Percentiles rank a stretch among this genome's conserved stretches.
Evolutionary conservation across 2,113 vertebrate genomes (phyloP).

Genomic region (Melanocharis versteri): DNA sequence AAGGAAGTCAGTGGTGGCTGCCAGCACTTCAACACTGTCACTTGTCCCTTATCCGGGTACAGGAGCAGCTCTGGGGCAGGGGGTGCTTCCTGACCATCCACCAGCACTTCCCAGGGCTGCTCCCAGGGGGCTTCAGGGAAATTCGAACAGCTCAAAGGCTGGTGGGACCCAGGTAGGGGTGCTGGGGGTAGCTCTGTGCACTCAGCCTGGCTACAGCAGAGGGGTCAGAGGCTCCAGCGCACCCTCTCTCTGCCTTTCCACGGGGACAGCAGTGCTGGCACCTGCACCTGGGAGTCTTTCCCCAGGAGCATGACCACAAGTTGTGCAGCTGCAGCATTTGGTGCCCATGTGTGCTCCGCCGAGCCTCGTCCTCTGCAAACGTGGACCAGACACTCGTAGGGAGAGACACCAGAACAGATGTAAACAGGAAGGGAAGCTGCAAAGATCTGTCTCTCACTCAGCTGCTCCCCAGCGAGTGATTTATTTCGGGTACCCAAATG

Average conservation of each 20-base stretch:
- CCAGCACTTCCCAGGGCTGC: not conserved
- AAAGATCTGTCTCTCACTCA: not conserved
- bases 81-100: not conserved
- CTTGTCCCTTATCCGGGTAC: rapidly evolving
- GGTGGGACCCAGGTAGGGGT: not conserved
- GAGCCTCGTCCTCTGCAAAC: not conserved
- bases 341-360: not conserved
- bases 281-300: not conserved
- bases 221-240: not conserved
- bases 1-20: not conserved
- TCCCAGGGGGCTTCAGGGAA: not conserved
- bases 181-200: not conserved
- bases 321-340: constrained; percentile 13
- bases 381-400: not conserved
- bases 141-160: not conserved
- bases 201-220: not conserved
- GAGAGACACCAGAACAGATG: not conserved
- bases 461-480: not conserved
- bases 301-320: not conserved
- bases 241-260: not conserved
- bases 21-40: not conserved
- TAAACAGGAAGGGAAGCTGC: not conserved
- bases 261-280: not conserved
- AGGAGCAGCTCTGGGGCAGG: not conserved
- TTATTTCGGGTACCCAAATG: not conserved